Evolutionary conservation across 1,140 invertebrate species (phyloP).

Genomic region (Drosophila bifasciata): DNA sequence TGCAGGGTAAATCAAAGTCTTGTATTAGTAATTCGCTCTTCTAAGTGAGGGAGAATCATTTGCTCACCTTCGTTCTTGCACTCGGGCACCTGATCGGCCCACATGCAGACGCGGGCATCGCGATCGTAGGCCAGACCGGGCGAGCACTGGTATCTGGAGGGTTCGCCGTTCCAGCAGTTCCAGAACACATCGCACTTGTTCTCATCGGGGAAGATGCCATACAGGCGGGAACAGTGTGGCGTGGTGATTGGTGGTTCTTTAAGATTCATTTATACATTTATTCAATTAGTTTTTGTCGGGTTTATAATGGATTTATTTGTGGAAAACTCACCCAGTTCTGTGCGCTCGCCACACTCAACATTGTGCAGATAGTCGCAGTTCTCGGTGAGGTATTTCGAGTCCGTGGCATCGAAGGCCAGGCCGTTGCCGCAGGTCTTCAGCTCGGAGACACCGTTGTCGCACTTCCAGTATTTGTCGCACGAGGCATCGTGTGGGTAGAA

Average conservation of each 20-base stretch:
- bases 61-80: slow-evolving; percentile 92
- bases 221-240: slow-evolving; percentile 93
- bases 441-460: slow-evolving; percentile 94
- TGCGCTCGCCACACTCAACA: slow-evolving; percentile 95
- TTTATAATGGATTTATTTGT: no score
- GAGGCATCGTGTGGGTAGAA: slow-evolving; percentile 95
- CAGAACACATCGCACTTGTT: slow-evolving; percentile 96
- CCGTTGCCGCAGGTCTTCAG: slow-evolving; percentile 97
- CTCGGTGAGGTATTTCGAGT: slow-evolving; percentile 95
- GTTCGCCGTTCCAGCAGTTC: slow-evolving; percentile 98
- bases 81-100: slow-evolving; percentile 96
- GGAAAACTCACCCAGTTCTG: slow-evolving; percentile 90
- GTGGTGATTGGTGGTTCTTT: slow-evolving; percentile 91
- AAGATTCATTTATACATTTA: no score
- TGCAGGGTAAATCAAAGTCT: slow-evolving; percentile 83
- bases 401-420: slow-evolving; percentile 94
- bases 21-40: neutral
- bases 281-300: no score
- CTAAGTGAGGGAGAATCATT: rapidly evolving
- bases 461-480: slow-evolving; percentile 98
- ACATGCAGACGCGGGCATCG: slow-evolving; percentile 96
- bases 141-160: slow-evolving; percentile 96
- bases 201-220: slow-evolving; percentile 96
- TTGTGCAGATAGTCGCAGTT: slow-evolving; percentile 98
- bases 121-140: slow-evolving; percentile 96